Base-by-base conservation (phyloP, 2,797 vertebrate species). In the Enteromius afrohamiltoni region DNA sequence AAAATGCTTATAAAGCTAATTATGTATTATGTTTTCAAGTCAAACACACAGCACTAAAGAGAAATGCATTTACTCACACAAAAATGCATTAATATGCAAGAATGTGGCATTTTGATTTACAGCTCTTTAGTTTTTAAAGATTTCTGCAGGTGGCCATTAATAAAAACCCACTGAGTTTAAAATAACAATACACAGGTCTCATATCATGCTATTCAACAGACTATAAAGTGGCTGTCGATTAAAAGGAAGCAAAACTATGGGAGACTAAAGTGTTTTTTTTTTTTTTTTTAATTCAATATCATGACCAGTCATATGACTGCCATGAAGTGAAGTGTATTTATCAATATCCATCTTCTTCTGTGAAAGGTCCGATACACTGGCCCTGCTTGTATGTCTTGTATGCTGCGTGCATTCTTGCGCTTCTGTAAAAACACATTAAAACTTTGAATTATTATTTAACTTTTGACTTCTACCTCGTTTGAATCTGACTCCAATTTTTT, bases 1-100 rank as follows among this genome's bases (percentile, higher is more conserved):
- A 65, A 83, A 62, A 81, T 77, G 51, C 69, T 83, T 62, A 49
- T 55, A 10, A 64, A 71, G 34, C 47, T 47, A 45, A 83, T 85
- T 68, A 68, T 55, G 45, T 42, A 34, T 37, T 23, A 53, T 64
- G 51, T 42, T 26, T 37, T 37, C 9, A 83, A 77, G 74, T 40
- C 21, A 71, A 26, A 51, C 19, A 19, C 21, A 9, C 40, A 40
- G 40, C n/a, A n/a, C 47, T 42, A 64, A 51, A 42, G 2, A 60
- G 21, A 29, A 31, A 47, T 40, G 3, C 10, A 60, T 78, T 62
- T 80, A 42, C 60, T 45, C 4, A 26, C 14, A 55, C 4, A 55
- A 65, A 78, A 14, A 26, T 62, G 8, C n/a, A 64, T 21, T 74
- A 6, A 34, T 26, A 26, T 45, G 23, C 8, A 53, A 53, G 9